Base-by-base conservation (phyloP, 2,888 invertebrate genomes). In the Lasioglossum pauxillum region DNA sequence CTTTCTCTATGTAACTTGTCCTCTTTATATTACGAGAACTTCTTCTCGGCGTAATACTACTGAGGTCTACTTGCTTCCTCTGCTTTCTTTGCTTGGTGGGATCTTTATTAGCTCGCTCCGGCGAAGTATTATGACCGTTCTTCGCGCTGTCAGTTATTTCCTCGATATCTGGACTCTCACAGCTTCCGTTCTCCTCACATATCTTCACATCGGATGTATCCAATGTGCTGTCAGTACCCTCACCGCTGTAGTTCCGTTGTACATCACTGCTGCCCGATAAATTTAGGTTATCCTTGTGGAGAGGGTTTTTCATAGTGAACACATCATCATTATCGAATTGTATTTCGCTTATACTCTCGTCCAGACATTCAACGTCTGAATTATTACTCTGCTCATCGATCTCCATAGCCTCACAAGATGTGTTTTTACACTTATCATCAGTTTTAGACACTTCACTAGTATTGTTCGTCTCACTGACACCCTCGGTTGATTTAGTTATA, bases 11-110 rank as follows among this genome's bases (percentile, higher is more conserved):
- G 91, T 96, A 96, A 89, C 95, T 95, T 91, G 96, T 96, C 88
- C 97, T 97, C 91, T 96, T 96, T 60, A 96, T 93, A 93, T 96
- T 96, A 53, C 97, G 94, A 64, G 96, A 95, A 93, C 96, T 96
- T 85, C 96, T 94, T 84, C 96, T 93, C 0, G 96, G 96, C 23
- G 96, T 95, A 84, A 96, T 94, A 84, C 93, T 95, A 89, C 92
- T 94, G 84, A 94, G 92, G 90, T 94, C 95, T 76, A 93, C 83
- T 84, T 91, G 92, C 77, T 94, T 94, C 67, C 93, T 93, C 41
- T 88, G 88, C 74, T 94, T 95, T 78, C 93, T 95, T 76, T 92
- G 91, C 78, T 95, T 95, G 0, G 92, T 88, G 14, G 90, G 80
- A 53, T 92, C 92, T 80, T 93, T 93, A 14, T 85, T 79, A 23